Base-by-base conservation (phyloP, 2,113 vertebrate genomes). In the Synchiropus splendidus region DNA sequence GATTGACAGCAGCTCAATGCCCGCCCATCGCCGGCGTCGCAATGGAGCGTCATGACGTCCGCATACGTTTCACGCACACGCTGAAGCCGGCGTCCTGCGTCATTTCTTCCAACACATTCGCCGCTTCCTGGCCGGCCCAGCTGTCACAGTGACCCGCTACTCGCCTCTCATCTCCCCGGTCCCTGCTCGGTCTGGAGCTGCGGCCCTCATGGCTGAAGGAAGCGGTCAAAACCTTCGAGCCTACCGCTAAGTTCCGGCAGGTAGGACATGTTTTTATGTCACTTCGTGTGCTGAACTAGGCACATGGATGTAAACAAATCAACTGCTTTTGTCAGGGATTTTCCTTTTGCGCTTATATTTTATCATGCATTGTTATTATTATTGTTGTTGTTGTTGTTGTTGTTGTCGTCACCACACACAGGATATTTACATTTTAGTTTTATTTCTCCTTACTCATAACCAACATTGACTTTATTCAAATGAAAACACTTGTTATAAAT, bases 81-180 rank as follows among this genome's bases (percentile, higher is more conserved):
- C 10, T 47, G 39, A 18, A 2, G 32, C 17, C 9, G 39, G 37
- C 68, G 51, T 70, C 13, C 2, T 21, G 60, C 83, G 83, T 86
- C 79, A 86, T 82, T 74, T 70, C 73, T 84, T 78, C 83, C 81
- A 86, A 80, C 84, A 67, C 74, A 58, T 38, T 56, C 66, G 39
- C 51, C 45, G 65, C 69, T 67, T 70, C 58, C 70, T 55, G 71
- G 55, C 54, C 58, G 53, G 58, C 36, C 46, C 72, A 9, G 59
- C 64, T 54, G 32, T 16, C 39, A 12, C 30, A 3, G 45, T 14
- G 69, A 39, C 32, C 79, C 74, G 77, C 43, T 67, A 65, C 17
- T 49, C 66, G 56, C n/a, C 1, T 5, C 6, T 16, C 16, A 32
- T 12, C 42, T 10, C 3, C 44, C 1, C 2, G 6, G 40, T 2